Evolutionary conservation across 2,113 vertebrate genomes (phyloP), one percentile per base, ranked within the genome.

Genomic region (Gallinago undulata): DNA sequence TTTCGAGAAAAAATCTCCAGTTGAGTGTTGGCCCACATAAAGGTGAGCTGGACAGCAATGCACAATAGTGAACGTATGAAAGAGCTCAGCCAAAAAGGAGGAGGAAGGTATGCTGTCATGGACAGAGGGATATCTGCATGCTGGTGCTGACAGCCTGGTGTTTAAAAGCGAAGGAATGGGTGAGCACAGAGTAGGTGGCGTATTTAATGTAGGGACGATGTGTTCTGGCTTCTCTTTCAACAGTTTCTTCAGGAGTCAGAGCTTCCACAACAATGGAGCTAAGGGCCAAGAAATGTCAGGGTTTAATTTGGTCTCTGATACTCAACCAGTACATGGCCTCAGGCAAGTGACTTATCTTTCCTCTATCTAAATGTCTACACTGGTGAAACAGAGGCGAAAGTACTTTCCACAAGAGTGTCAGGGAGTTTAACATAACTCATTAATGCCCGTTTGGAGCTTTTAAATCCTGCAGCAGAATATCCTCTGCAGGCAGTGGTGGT

Each of bases 291-390:
- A 93, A 75, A 92, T 82, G 95, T 92, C 95, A 96, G 73, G 66
- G 86, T 91, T 94, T 97, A 95, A 95, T 96, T 96, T 91, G 92
- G 89, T 94, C 89, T 95, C 90, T 87, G 95, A 94, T 93, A 93
- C 66, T 94, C 86, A 89, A 87, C 96, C 95, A 94, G 92, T 28
- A 48, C 86, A 57, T 22, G 72, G 60, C 92, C 93, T 87, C 60
- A 57, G 96, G 95, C 91, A 66, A 96, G 91, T 45, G 96, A 94
- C 95, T 96, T 96, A 89, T 96, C 80, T 96, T 93, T 15, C 66
- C 89, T 94, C 83, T 91, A 89, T 94, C 95, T 94, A 84, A 96
- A 81, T 4, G 18, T 75, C 88, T 92, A 2, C 80, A 50, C 22
- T 84, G 53, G 89, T 87, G 91, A 43, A 93, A 81, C 66, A 62